Conservation (phyloP, 2,797 vertebrate genomes). For the Schizothorax lantsangensis region DNA sequence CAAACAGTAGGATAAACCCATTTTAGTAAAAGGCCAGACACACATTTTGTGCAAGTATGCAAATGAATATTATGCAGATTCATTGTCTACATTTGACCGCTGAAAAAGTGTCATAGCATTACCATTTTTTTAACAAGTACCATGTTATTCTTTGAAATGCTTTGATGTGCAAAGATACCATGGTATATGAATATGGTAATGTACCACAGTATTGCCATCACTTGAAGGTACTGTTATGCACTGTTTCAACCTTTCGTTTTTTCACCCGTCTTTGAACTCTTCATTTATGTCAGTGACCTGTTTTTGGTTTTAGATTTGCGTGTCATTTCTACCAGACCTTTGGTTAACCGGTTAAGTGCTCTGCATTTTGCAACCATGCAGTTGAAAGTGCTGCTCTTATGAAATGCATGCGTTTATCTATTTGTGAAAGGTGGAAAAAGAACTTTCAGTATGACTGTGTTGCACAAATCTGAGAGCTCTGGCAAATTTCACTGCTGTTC, state of each 20-base stretch:
- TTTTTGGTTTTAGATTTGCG: background rate
- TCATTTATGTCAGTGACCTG: conserved; percentile 7
- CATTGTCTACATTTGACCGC: background rate
- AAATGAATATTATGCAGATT: background rate
- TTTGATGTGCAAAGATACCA: background rate
- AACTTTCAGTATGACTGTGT: conserved; percentile 6
- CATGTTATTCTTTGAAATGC: background rate
- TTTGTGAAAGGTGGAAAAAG: background rate
- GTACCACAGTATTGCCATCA: background rate
- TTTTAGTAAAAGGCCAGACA: background rate
- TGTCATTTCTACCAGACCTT: background rate
- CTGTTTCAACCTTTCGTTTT: background rate
- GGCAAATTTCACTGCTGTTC: background rate
- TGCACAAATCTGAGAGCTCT: background rate
- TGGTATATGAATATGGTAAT: background rate
- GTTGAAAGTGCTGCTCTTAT: conserved; percentile 9
- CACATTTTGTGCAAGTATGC: background rate
- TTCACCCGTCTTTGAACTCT: conserved; percentile 8
- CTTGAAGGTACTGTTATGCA: background rate
- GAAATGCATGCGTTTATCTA: background rate
- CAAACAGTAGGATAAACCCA: background rate
- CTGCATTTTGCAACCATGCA: conserved; percentile 13
- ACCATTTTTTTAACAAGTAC: background rate
- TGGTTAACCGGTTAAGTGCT: conserved; percentile 10
- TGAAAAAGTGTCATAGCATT: background rate